These are phyloP conservation scores for Mechanitis messenoides DNA, from an alignment of 2,888 invertebrate genomes.

Conservation along the genomic window DNA sequence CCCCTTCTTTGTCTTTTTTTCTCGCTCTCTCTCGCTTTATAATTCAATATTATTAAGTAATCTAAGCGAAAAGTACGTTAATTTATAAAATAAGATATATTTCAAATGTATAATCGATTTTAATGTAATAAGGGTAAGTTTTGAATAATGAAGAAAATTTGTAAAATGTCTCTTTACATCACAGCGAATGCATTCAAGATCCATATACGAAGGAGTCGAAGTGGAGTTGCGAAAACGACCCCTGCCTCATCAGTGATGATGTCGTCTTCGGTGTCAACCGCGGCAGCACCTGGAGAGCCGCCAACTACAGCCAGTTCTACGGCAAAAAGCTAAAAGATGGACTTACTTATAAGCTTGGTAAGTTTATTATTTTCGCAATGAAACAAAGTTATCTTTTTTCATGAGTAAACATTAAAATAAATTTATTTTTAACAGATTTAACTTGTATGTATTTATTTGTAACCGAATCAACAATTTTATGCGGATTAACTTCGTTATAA, in stretches of 20 bases:
- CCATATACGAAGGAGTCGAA: conserved; percentile 38
- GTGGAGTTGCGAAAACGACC: conserved; percentile 81
- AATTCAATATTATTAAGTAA: no score
- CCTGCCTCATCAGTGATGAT: conserved; percentile 85
- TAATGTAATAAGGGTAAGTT: conserved; percentile 1
- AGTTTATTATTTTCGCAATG: conserved; percentile 29
- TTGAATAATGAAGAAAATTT: background rate
- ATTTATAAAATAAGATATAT: no score
- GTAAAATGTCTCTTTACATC: conserved; percentile 13
- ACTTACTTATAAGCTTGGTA: conserved; percentile 84
- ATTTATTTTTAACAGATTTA: background rate
- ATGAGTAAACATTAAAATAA: no score
- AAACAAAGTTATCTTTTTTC: no score
- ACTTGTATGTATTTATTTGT: no score
- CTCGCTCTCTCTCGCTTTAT: no score
- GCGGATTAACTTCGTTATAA: no score
- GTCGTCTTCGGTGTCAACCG: conserved; percentile 82
- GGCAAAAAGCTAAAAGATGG: conserved; percentile 89
- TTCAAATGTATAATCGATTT: no score
- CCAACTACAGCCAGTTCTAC: conserved; percentile 90
- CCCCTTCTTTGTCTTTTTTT: no score
- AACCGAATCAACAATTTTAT: no score
- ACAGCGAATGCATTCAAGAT: conserved; percentile 75
- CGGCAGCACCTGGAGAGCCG: conserved; percentile 83
- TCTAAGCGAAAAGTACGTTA: no score